Evolutionary conservation across 2,888 invertebrate species (phyloP).

Genomic region (Netelia fuscicornis): DNA sequence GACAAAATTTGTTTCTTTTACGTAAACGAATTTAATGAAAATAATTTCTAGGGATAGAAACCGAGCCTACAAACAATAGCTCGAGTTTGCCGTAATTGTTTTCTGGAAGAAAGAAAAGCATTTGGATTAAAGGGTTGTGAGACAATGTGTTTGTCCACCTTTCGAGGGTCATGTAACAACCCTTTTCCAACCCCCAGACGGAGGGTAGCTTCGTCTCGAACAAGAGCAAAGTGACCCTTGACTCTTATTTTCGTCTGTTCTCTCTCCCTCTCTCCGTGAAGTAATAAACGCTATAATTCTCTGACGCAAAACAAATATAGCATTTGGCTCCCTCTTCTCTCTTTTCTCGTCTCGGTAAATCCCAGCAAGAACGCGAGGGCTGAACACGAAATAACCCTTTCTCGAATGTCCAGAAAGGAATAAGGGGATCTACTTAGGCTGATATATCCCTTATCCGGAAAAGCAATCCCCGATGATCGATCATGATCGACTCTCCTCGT

Average conservation of each 20-base stretch:
- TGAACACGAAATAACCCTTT: slow-evolving; percentile 60
- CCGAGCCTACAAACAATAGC: slow-evolving; percentile 23
- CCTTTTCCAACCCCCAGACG: slow-evolving; percentile 19
- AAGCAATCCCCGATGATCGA: slow-evolving; percentile 81
- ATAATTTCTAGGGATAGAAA: neutral
- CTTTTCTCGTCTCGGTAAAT: slow-evolving; percentile 53
- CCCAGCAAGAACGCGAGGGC: slow-evolving; percentile 55
- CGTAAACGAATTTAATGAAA: neutral
- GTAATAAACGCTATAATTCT: slow-evolving; percentile 83
- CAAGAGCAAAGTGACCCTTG: slow-evolving; percentile 65
- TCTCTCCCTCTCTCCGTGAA: slow-evolving; percentile 61
- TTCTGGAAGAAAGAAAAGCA: slow-evolving; percentile 27
- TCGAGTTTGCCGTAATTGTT: slow-evolving; percentile 33
- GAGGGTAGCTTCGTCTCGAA: slow-evolving; percentile 44
- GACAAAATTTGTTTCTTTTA: neutral
- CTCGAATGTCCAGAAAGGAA: slow-evolving; percentile 52
- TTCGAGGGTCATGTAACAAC: slow-evolving; percentile 40
- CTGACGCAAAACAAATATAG: slow-evolving; percentile 82
- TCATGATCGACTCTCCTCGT: slow-evolving; percentile 79
- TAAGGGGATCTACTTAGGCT: slow-evolving; percentile 64
- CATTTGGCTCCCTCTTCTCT: slow-evolving; percentile 60
- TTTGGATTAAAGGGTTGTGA: slow-evolving; percentile 16
- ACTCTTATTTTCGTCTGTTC: slow-evolving; percentile 39
- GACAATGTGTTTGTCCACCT: slow-evolving; percentile 44
- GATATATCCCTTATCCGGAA: slow-evolving; percentile 79